These are phyloP conservation scores for Drosophila malerkotliana DNA, from an alignment of 1,140 invertebrate genomes.

Conservation along the genomic window DNA sequence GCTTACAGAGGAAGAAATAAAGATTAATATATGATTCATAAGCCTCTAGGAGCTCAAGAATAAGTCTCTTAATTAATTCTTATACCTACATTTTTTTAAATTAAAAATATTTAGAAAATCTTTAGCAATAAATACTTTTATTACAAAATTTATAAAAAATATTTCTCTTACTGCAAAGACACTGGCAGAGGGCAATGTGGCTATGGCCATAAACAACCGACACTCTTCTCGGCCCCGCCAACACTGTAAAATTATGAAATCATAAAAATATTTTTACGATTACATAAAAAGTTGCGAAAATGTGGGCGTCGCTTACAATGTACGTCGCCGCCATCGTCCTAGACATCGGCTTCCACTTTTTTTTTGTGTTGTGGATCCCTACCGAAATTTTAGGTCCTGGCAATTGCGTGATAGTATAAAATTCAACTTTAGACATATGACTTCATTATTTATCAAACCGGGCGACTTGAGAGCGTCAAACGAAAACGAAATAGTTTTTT, in stretches of 20 bases:
- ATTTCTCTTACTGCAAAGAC: constrained; percentile 11
- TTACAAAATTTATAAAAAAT: background rate
- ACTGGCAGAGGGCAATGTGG: constrained; percentile 14
- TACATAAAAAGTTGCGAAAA: constrained; percentile 77
- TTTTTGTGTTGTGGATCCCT: background rate
- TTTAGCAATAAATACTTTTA: too few species aligned
- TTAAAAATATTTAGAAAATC: too few species aligned
- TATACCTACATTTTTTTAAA: too few species aligned
- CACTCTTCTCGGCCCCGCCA: constrained; percentile 35
- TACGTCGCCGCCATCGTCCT: constrained; percentile 15
- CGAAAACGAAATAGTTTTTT: constrained; percentile 55
- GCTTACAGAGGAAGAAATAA: constrained; percentile 2
- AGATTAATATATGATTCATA: background rate
- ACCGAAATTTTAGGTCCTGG: constrained; percentile 9
- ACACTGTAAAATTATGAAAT: constrained; percentile 82
- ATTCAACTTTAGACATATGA: constrained; percentile 79
- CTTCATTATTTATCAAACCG: constrained; percentile 80
- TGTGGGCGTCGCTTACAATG: constrained; percentile 59
- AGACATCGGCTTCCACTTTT: constrained; percentile 21
- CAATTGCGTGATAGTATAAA: constrained; percentile 78
- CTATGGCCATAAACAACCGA: constrained; percentile 63
- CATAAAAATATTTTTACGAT: constrained; percentile 83
- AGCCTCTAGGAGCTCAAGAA: too few species aligned
- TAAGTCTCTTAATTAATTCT: too few species aligned
- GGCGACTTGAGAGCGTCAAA: constrained; percentile 35